A percentile compares a stretch with the other conserved stretches of the same genome.
Conservation (phyloP, 2,113 vertebrate species). For the Chaetodon trifascialis region DNA sequence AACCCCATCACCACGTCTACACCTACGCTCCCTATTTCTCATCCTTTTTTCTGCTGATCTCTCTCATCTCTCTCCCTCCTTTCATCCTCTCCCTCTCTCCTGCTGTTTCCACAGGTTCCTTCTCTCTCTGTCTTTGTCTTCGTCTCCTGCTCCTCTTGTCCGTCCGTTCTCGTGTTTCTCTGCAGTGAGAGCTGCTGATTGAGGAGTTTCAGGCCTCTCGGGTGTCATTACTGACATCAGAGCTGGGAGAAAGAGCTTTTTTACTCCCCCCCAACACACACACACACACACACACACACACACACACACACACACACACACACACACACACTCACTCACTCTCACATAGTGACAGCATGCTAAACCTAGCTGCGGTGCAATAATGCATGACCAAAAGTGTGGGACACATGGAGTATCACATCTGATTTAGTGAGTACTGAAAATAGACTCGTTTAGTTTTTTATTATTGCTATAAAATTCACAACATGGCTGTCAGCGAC, state of each 20-base stretch:
- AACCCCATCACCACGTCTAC: neutral
- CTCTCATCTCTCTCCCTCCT: conserved; percentile 3
- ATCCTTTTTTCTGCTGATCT: conserved; percentile 29
- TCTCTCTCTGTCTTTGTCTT: conserved; percentile 23
- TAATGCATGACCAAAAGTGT: conserved; percentile 1
- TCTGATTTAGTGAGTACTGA: conserved; percentile 14
- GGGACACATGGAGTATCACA: neutral
- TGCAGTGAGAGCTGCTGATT: conserved; percentile 75
- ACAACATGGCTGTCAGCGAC: neutral
- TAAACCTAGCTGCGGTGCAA: conserved; percentile 5
- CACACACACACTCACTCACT: conserved; percentile 15
- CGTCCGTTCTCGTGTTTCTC: conserved; percentile 42
- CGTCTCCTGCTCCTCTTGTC: conserved; percentile 10
- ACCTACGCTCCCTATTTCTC: neutral
- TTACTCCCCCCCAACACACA: neutral
- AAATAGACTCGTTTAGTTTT: neutral
- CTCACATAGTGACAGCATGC: neutral
- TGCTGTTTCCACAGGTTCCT: neutral
- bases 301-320: conserved; percentile 9
- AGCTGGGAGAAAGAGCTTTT: conserved; percentile 47
- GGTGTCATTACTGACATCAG: conserved; percentile 70
- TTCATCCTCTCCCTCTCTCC: conserved; percentile 9
- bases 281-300: conserved; percentile 17
- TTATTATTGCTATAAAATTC: neutral
- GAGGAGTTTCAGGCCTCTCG: conserved; percentile 64